Evolutionary conservation across 2,113 vertebrate genomes (phyloP).

Genomic region (Sander vitreus): DNA sequence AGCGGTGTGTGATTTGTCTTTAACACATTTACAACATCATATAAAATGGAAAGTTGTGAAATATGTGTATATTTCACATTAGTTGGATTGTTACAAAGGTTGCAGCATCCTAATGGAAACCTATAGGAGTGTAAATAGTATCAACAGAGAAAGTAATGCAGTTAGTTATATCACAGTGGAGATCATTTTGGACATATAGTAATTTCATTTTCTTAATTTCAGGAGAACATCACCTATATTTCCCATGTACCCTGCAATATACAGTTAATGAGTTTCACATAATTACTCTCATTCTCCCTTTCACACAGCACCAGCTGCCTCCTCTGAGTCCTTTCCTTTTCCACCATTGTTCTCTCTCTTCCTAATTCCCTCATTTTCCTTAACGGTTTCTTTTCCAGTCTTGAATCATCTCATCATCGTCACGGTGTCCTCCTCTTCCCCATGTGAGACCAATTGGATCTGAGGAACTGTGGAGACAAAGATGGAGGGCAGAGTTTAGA

Average conservation of each 20-base stretch:
- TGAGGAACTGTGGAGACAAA: slow-evolving; percentile 49
- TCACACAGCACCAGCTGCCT: not conserved
- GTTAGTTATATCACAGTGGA: slow-evolving; percentile 23
- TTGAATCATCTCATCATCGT: not conserved
- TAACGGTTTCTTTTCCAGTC: slow-evolving; percentile 12
- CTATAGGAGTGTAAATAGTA: not conserved
- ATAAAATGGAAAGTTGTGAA: slow-evolving; percentile 1
- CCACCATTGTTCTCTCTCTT: not conserved
- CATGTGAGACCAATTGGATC: slow-evolving; percentile 43
- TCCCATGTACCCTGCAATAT: not conserved
- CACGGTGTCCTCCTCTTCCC: slow-evolving; percentile 20
- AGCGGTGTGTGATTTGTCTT: not conserved
- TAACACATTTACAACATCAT: slow-evolving; percentile 17
- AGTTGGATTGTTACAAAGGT: slow-evolving; percentile 17
- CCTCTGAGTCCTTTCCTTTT: not conserved
- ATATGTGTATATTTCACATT: slow-evolving; percentile 41
- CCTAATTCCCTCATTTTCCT: not conserved
- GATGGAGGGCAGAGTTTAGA: not conserved
- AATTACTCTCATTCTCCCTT: not conserved
- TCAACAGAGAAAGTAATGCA: slow-evolving; percentile 5
- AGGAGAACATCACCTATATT: not conserved
- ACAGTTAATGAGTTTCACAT: slow-evolving; percentile 2
- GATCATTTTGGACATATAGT: not conserved
- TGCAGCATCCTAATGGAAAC: not conserved
- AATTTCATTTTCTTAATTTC: not conserved